Conservation (phyloP, 2,797 vertebrate species). For the Pseudotriccus pelzelni region DNA sequence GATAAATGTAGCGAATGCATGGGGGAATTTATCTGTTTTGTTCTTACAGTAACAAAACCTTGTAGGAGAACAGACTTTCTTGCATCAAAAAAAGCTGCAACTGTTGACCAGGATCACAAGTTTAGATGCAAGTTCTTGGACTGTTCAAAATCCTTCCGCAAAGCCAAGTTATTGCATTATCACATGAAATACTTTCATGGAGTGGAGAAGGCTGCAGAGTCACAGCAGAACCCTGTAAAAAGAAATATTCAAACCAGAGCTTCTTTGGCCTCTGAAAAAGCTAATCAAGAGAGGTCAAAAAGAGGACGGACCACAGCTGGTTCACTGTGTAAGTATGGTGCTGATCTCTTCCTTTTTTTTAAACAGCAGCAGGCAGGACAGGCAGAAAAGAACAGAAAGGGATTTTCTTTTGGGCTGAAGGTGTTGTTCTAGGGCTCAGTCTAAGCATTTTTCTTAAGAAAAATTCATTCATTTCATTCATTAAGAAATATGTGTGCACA, state of each 20-base stretch:
- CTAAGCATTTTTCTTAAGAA: not conserved
- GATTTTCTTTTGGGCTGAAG: not conserved
- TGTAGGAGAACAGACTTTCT: conserved; percentile 85
- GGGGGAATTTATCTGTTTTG: conserved; percentile 67
- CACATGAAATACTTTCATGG: conserved; percentile 98
- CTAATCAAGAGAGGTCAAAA: conserved; percentile 80
- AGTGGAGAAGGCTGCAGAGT: conserved; percentile 82
- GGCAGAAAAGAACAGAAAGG: not conserved
- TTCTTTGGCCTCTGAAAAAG: conserved; percentile 84
- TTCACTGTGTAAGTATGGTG: conserved; percentile 84
- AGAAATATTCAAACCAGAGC: conserved; percentile 86
- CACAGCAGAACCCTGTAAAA: conserved; percentile 80
- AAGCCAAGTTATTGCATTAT: conserved; percentile 93
- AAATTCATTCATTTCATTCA: too few species aligned
- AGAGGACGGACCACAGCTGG: conserved; percentile 86
- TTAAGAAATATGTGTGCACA: not conserved
- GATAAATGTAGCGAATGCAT: conserved; percentile 47
- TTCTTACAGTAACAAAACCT: conserved; percentile 80
- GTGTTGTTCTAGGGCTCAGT: not conserved
- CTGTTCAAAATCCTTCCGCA: conserved; percentile 95
- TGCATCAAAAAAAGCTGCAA: conserved; percentile 85
- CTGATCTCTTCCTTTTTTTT: not conserved
- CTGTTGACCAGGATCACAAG: conserved; percentile 91
- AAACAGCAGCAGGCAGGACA: not conserved
- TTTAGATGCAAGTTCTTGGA: conserved; percentile 91